Evolutionary conservation across 2,797 vertebrate genomes (phyloP), one percentile per base, ranked within the genome.

Genomic region (Perdix hodgsoniae): DNA sequence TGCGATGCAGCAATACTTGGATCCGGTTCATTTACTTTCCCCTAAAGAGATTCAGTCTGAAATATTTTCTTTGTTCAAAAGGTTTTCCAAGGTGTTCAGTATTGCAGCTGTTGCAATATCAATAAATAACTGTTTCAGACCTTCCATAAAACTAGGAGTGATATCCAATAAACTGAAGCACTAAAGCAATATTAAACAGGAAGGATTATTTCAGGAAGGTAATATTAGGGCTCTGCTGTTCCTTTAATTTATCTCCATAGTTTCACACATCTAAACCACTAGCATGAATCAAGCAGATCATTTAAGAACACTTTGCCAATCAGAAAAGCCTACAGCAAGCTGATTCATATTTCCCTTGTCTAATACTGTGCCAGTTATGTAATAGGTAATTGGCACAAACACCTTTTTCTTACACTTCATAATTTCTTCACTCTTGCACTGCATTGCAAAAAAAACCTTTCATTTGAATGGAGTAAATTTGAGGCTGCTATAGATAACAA

Each of bases 321-420:
- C n/a, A 90, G 85, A 76, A 59, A 92, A 93, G 93, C 88, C 80
- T 63, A n/a, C 16, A 79, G 93, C 96, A 88, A 96, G 91, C 88
- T 93, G 91, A 94, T 90, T 96, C 97, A 91, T 52, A 35, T 7
- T 87, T 37, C 52, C 9, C 79, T 42, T 45, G 75, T 42, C 65
- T 77, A 92, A 42, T 21, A 22, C 10, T 35, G 15, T 63, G 85
- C 71, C 44, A 76, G 18, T 23, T 61, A 60, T 39, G 56, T 80
- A 67, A 50, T 4, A 24, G 11, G 49, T 39, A 61, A 61, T 13
- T 83, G 66, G 83, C 86, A 83, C 31, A 39, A 12, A 83, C 47
- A 10, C 64, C 86, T 71, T n/a, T 74, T 77, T 81, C 9, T 73
- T 67, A 56, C 9, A 70, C 69, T 59, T 79, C 88, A 47, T 2